Conservation (phyloP, 2,113 vertebrate species). For the Psephotus haematonotus region DNA sequence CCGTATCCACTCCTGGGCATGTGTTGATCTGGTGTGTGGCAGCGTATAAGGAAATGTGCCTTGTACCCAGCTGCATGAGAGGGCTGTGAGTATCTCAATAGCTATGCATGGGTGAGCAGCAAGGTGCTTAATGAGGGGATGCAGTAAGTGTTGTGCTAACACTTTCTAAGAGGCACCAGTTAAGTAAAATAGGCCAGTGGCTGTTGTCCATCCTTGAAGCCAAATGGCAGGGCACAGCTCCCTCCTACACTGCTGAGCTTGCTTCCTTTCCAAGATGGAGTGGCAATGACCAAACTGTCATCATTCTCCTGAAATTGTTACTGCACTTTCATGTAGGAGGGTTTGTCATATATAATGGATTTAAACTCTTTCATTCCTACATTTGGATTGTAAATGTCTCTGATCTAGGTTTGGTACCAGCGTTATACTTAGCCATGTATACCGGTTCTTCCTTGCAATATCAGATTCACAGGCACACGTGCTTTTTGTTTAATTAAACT, state of each 20-base stretch:
- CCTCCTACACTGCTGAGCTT: background rate
- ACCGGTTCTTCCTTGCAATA: background rate
- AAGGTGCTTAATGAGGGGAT: background rate
- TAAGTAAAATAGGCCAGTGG: background rate
- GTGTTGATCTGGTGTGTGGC: background rate
- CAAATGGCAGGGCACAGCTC: background rate
- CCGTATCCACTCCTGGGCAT: fast-evolving
- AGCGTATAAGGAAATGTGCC: background rate
- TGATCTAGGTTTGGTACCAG: background rate
- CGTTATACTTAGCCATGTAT: fast-evolving
- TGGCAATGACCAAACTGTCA: background rate
- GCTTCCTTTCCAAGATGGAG: fast-evolving
- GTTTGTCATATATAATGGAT: background rate
- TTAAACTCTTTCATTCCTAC: background rate
- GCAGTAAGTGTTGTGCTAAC: background rate
- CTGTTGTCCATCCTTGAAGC: background rate
- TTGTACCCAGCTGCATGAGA: background rate
- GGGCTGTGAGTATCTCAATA: background rate
- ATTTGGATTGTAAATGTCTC: background rate
- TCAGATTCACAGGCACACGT: background rate
- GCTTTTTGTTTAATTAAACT: constrained; percentile 41
- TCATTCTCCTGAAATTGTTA: background rate
- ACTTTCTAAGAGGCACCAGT: background rate
- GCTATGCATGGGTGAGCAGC: background rate
- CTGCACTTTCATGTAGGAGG: background rate